Base-by-base conservation (phyloP, 2,888 invertebrate species). In the Diplolepis rosae region DNA sequence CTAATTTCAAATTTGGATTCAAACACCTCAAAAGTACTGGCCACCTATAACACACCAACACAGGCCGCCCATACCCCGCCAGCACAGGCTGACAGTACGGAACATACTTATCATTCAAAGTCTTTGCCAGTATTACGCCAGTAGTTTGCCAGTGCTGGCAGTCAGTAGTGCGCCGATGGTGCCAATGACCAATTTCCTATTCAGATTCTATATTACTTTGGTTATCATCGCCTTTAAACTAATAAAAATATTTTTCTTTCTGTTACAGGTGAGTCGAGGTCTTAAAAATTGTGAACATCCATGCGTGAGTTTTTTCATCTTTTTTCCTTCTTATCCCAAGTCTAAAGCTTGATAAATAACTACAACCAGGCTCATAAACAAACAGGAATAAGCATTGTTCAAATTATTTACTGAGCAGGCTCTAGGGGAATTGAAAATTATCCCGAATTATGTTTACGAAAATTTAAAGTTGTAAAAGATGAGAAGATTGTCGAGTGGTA, bases 201-300 rank as follows among this genome's bases (percentile, higher is more conserved):
- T 9, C 15, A 45, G 1, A 45, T 9, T 45, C 2, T 22, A 45
- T 45, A 18, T 45, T 7, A 45, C 18, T n/a, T 18, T 15, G 15
- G 7, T 9, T 45, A 18, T 45, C 18, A 15, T n/a, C n/a, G 9
- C 15, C 7, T 7, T 52, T 24, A 13, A 28, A 52, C n/a, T 52
- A 52, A 52, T 28, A 28, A 52, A 6, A 7, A 11, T 45, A 52
- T 52, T 52, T 70, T 52, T 56, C 39, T 51, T 24, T 65, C 22
- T 50, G 35, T 69, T 48, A n/a, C 69, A 39, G 54, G 48, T 52
- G 51, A 52, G 51, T 67, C 48, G n/a, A 27, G 66, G 18, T 27
- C 18, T 39, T 13, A 39, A 27, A 3, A 27, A 15, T 28, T n/a
- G 28, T 6, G 5, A n/a, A 9, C 45, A 18, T 24, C 52, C 7